Percentiles rank a stretch among this genome's conserved stretches.
Evolutionary conservation across 2,888 invertebrate genomes (phyloP).

Genomic region (Nomada flava): DNA sequence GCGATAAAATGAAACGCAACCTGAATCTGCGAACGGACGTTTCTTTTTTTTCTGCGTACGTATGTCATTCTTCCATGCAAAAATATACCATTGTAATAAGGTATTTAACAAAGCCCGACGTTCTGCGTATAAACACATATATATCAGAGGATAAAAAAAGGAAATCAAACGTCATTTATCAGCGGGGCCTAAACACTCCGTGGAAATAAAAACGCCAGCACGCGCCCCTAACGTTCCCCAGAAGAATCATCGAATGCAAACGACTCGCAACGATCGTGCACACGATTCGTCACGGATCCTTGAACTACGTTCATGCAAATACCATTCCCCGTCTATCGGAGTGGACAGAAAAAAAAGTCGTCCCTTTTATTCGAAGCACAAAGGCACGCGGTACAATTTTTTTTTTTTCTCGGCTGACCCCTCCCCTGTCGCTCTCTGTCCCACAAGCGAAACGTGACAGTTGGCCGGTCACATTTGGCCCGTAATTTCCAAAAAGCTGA

Average conservation of each 20-base stretch:
- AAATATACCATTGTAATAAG: neutral
- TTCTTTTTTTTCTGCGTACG: neutral
- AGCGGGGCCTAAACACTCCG: slow-evolving; percentile 56
- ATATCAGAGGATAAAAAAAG: slow-evolving; percentile 9
- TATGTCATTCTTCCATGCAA: neutral
- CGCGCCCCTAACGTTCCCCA: slow-evolving; percentile 39
- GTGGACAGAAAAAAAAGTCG: slow-evolving; percentile 53
- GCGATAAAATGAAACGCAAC: slow-evolving; percentile 16
- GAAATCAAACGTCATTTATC: slow-evolving; percentile 43
- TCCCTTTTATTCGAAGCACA: slow-evolving; percentile 68
- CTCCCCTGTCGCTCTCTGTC: slow-evolving; percentile 1
- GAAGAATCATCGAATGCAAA: slow-evolving; percentile 51
- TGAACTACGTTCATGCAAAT: slow-evolving; percentile 80
- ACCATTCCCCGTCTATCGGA: slow-evolving; percentile 69
- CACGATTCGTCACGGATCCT: slow-evolving; percentile 80
- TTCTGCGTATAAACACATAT: neutral
- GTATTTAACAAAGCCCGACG: no score
- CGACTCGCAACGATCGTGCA: slow-evolving; percentile 58
- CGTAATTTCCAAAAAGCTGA: slow-evolving; percentile 79
- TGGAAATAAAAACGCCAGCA: slow-evolving; percentile 47
- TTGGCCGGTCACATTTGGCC: slow-evolving; percentile 76
- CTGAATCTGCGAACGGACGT: neutral
- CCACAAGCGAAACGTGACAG: slow-evolving; percentile 70
- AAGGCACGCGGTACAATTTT: slow-evolving; percentile 40
- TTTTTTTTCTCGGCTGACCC: neutral